phyloP scores from a whole-genome alignment of 2,797 vertebrate genomes.

The Crenichthys baileyi region DNA sequence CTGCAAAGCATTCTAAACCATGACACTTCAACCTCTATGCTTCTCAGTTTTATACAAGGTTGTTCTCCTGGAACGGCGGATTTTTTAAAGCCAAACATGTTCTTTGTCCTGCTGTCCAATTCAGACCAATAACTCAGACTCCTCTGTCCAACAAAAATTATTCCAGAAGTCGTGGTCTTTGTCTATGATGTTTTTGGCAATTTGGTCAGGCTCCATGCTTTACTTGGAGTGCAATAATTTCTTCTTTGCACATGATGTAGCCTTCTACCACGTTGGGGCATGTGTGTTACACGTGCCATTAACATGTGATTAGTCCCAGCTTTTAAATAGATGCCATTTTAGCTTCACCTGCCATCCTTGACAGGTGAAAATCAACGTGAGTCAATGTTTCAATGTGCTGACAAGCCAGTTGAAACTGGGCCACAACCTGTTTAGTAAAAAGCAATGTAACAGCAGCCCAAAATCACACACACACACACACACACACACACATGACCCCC shows the following conservation, averaged over 20 bases:
- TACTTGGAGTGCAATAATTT: too few species aligned
- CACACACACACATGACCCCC: constrained; percentile 18
- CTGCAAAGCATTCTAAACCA: too few species aligned
- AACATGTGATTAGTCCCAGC: constrained; percentile 6
- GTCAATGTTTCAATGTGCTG: constrained; percentile 30
- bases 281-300: constrained; percentile 28
- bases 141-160: too few species aligned
- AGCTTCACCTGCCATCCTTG: constrained; percentile 11
- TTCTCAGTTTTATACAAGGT: too few species aligned
- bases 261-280: not conserved
- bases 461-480: constrained; percentile 24
- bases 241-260: not conserved
- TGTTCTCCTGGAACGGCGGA: too few species aligned
- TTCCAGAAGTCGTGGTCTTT: too few species aligned
- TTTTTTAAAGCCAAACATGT: too few species aligned
- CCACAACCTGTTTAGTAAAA: constrained; percentile 43
- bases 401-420: constrained; percentile 36
- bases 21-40: too few species aligned
- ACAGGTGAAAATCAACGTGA: constrained; percentile 36
- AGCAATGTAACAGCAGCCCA: constrained; percentile 11
- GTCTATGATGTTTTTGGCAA: too few species aligned
- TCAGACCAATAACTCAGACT: too few species aligned
- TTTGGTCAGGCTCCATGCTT: too few species aligned
- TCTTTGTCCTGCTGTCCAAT: too few species aligned
- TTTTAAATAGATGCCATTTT: constrained; percentile 15